These are phyloP conservation scores for Sakesphorus luctuosus DNA, from an alignment of 2,113 vertebrate genomes.

Conservation along the genomic window DNA sequence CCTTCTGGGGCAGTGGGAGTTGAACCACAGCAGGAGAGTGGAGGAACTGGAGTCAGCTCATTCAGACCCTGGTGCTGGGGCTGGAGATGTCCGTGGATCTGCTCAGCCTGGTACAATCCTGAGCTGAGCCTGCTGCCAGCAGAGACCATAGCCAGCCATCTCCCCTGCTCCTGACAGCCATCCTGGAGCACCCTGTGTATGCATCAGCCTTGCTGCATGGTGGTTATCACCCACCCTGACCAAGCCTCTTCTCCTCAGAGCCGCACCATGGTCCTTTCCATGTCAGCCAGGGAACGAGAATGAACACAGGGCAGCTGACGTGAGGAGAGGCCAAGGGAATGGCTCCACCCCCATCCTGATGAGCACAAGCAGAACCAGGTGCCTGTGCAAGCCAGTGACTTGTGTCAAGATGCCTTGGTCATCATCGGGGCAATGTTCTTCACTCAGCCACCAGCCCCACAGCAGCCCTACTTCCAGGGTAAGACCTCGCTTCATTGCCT, in stretches of 20 bases:
- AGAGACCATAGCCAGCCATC: background rate
- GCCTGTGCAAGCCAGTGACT: background rate
- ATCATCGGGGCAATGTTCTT: fast-evolving
- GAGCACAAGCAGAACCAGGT: fast-evolving
- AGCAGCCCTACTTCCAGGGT: background rate
- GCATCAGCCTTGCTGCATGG: background rate
- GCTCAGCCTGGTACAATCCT: background rate
- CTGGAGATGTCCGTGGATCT: background rate
- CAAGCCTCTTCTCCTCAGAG: background rate
- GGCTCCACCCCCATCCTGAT: background rate
- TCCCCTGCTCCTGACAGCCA: background rate
- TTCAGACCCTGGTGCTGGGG: background rate
- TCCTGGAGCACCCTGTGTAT: background rate
- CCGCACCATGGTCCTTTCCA: background rate
- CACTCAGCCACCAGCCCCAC: fast-evolving
- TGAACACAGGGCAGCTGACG: fast-evolving
- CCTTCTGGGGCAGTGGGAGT: background rate
- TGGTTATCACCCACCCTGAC: too few species aligned
- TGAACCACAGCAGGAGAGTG: background rate
- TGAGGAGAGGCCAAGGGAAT: background rate
- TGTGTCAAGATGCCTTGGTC: background rate
- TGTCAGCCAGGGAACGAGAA: background rate
- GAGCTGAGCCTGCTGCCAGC: background rate
- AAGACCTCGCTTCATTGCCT: fast-evolving
- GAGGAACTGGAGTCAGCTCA: background rate